phyloP scores from a whole-genome alignment of 2,888 invertebrate genomes.

The Drosophila antonietae region DNA sequence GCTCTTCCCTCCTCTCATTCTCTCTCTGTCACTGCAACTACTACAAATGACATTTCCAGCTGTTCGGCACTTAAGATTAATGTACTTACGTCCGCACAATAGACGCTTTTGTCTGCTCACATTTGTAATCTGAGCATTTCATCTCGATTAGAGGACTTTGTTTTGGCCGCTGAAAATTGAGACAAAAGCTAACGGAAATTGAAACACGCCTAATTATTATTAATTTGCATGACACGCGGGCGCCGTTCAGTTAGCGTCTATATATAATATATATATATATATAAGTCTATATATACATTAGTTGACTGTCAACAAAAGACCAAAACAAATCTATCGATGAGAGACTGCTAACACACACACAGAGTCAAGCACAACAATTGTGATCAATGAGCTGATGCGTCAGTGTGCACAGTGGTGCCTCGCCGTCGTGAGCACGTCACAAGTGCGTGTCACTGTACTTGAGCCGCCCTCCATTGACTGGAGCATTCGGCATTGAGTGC shows the following conservation, averaged over 20 bases:
- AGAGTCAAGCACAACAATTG: conserved; percentile 31
- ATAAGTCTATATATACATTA: conserved; percentile 5
- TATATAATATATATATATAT: conserved; percentile 16
- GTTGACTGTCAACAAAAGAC: conserved; percentile 42
- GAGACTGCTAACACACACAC: conserved; percentile 26
- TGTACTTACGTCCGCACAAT: conserved; percentile 5
- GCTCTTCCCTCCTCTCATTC: neutral
- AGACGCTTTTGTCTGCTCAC: conserved; percentile 15
- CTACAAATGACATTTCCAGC: conserved; percentile 7
- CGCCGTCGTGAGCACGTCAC: conserved; percentile 51
- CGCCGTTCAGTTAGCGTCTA: conserved; percentile 46
- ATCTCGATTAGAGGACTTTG: conserved; percentile 36
- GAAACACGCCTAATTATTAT: conserved; percentile 73
- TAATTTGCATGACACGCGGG: conserved; percentile 71
- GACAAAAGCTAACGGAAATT: conserved; percentile 54
- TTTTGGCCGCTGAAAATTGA: conserved; percentile 16
- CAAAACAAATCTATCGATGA: conserved; percentile 60
- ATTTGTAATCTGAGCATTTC: conserved; percentile 40
- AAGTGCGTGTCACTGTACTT: conserved; percentile 57
- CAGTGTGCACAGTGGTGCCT: neutral
- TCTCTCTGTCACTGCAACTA: neutral
- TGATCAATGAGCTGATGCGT: conserved; percentile 63
- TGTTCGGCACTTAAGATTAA: conserved; percentile 25
- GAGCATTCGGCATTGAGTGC: conserved; percentile 43
- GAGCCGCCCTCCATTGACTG: conserved; percentile 25